Percentiles rank a stretch among this genome's conserved stretches.
Conservation (phyloP, 23 tunicate genomes). For the Ascidia mentula region DNA sequence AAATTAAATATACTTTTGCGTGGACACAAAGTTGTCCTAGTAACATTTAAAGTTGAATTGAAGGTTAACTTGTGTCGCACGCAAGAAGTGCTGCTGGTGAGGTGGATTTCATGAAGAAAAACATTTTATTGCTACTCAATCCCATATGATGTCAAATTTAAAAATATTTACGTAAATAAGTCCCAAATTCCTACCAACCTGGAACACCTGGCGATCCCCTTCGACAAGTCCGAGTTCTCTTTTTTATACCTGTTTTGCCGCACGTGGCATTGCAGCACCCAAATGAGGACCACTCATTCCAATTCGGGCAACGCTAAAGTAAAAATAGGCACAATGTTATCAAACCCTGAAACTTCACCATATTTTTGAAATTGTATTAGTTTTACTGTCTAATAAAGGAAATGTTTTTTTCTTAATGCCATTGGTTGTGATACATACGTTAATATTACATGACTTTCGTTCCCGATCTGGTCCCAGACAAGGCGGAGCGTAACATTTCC, state of each 20-base stretch:
- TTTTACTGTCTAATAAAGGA: neutral
- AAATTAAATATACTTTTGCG: no score
- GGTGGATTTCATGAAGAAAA: no score
- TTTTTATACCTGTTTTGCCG: conserved; percentile 45
- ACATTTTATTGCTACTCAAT: no score
- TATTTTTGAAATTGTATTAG: neutral
- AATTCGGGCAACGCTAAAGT: neutral
- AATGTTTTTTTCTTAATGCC: neutral
- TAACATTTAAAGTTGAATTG: no score
- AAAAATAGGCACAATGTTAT: neutral
- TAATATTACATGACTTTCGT: neutral
- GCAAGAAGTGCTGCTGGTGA: no score
- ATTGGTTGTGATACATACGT: neutral
- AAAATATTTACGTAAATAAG: no score
- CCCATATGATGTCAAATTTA: no score
- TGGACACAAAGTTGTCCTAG: no score
- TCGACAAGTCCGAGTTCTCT: conserved; percentile 42
- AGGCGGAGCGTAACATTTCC: neutral
- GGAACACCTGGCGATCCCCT: conserved; percentile 21
- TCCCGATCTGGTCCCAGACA: neutral
- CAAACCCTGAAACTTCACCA: neutral
- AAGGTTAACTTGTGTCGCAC: no score
- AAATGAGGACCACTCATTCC: conserved; percentile 62
- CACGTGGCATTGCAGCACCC: conserved; percentile 60
- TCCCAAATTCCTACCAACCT: neutral